A percentile compares a stretch with the other conserved stretches of the same genome.
These are phyloP conservation scores for Phymatocera aterrima DNA, from an alignment of 2,888 invertebrate genomes.

Conservation along the genomic window DNA sequence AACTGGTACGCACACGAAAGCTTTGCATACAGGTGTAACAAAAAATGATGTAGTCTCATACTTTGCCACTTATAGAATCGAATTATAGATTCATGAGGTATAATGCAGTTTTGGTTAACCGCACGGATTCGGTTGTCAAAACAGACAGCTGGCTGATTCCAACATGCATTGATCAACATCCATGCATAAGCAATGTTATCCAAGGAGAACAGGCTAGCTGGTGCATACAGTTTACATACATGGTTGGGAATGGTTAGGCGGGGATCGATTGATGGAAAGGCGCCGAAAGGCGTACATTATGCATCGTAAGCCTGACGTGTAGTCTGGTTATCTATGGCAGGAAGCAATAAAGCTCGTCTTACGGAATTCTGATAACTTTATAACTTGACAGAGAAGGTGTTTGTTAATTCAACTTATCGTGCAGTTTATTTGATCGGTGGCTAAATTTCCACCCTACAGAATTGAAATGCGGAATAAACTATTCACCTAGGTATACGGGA, in stretches of 20 bases:
- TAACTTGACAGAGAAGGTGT: background rate
- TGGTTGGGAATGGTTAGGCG: background rate
- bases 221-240: background rate
- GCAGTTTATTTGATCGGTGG: background rate
- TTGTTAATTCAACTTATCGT: background rate
- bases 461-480: no score
- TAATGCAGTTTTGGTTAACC: background rate
- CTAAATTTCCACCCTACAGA: no score
- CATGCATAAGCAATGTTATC: slow-evolving; percentile 1
- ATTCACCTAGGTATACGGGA: no score
- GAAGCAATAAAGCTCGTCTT: background rate
- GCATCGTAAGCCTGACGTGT: slow-evolving; percentile 36
- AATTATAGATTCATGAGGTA: background rate
- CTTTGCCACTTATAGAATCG: background rate
- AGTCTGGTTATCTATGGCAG: slow-evolving; percentile 26
- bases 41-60: no score
- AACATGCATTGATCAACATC: background rate
- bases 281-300: slow-evolving; percentile 32
- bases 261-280: slow-evolving; percentile 36
- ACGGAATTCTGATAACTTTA: background rate
- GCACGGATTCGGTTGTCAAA: background rate
- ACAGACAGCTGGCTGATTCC: slow-evolving; percentile 18
- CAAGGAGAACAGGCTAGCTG: background rate
- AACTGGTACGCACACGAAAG: no score
- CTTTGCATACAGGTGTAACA: no score